Conservation (phyloP, 92 coral and sea anemone species). For the Isaurus tuberculatus region DNA sequence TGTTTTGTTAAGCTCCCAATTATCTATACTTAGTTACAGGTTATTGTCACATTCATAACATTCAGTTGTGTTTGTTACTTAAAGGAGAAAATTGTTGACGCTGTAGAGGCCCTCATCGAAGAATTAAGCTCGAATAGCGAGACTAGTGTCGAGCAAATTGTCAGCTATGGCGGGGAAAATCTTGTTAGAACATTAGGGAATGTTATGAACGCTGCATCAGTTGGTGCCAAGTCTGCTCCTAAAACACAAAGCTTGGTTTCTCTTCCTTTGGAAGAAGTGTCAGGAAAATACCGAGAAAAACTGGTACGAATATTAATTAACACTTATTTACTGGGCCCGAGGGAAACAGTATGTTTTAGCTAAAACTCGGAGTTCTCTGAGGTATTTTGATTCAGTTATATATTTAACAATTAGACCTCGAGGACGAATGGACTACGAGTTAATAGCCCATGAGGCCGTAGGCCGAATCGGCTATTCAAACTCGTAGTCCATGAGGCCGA, state of each 20-base stretch:
- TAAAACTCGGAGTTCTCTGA: too few species aligned
- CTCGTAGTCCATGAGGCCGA: too few species aligned
- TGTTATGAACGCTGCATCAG: constrained; percentile 18
- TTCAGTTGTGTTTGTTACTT: background rate
- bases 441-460: too few species aligned
- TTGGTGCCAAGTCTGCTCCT: background rate
- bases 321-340: too few species aligned
- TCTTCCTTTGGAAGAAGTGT: background rate
- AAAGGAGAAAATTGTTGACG: background rate
- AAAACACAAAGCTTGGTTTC: background rate
- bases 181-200: background rate
- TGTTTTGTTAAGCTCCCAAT: background rate
- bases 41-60: background rate
- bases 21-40: background rate
- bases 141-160: constrained; percentile 5
- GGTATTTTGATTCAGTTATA: too few species aligned
- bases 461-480: too few species aligned
- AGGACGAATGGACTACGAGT: too few species aligned
- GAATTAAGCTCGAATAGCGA: background rate
- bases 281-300: background rate
- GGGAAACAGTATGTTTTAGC: too few species aligned
- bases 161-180: background rate
- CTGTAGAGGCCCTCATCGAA: background rate
- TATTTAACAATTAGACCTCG: too few species aligned
- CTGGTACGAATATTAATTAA: background rate